phyloP scores from a whole-genome alignment of 2,113 vertebrate genomes.

The Callospermophilus lateralis region DNA sequence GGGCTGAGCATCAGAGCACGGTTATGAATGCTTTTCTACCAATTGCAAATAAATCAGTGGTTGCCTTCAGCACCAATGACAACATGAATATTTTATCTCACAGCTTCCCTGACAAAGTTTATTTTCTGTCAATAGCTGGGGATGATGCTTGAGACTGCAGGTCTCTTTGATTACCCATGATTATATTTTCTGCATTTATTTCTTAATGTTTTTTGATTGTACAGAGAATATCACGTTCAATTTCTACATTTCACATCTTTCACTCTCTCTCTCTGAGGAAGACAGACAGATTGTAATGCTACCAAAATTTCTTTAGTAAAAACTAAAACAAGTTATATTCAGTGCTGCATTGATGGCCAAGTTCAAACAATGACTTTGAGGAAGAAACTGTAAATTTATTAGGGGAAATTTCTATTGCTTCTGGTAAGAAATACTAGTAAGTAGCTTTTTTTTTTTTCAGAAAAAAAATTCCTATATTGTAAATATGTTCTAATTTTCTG shows the following conservation, averaged over 20 bases:
- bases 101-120: background rate
- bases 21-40: background rate
- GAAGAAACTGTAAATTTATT: background rate
- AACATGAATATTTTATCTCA: slow-evolving; percentile 67
- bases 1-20: background rate
- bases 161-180: background rate
- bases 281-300: background rate
- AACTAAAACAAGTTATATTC: background rate
- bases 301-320: background rate
- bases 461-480: background rate
- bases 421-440: background rate
- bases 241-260: background rate
- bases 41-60: slow-evolving; percentile 4
- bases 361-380: background rate
- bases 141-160: background rate
- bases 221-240: background rate
- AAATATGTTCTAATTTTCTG: background rate
- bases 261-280: fast-evolving
- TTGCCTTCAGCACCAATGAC: slow-evolving; percentile 39
- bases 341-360: background rate
- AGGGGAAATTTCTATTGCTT: background rate
- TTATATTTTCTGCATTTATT: background rate
- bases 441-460: background rate
- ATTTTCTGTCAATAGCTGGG: background rate
- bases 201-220: background rate